Evolutionary conservation across 92 coral and sea anemone genomes (phyloP).

Genomic region (Paramuricea clavata): DNA sequence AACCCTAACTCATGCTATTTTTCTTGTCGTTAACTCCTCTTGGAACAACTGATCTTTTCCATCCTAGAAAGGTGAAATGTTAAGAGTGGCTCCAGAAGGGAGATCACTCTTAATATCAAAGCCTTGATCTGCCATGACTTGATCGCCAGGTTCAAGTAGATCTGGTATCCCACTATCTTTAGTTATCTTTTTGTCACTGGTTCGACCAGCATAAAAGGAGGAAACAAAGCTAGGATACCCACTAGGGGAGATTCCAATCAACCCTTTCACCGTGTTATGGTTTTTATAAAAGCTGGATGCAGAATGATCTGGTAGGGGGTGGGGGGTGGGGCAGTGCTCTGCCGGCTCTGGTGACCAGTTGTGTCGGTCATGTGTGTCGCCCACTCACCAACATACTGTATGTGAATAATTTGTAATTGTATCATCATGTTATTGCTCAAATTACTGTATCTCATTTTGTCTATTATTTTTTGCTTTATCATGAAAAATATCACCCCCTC

Average conservation of each 20-base stretch:
- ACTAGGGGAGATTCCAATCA: neutral
- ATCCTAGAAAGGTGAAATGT: conserved; percentile 54
- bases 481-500: too few species aligned
- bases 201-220: conserved; percentile 47
- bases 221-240: conserved; percentile 62
- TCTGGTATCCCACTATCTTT: conserved; percentile 59
- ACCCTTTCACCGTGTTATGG: neutral
- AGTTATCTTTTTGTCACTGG: conserved; percentile 58
- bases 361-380: too few species aligned
- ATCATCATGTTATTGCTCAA: too few species aligned
- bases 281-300: neutral
- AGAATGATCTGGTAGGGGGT: too few species aligned
- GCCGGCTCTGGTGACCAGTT: too few species aligned
- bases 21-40: conserved; percentile 32
- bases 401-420: too few species aligned
- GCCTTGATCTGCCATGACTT: conserved; percentile 67
- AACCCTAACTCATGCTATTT: conserved; percentile 37
- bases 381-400: too few species aligned
- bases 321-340: too few species aligned
- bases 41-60: conserved; percentile 11
- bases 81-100: conserved; percentile 47
- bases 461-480: too few species aligned
- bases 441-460: too few species aligned
- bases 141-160: conserved; percentile 50
- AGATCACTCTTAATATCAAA: conserved; percentile 61